phyloP scores from a whole-genome alignment of 37 sponge, comb jelly and placozoan species.

The Halichondria panicea region DNA sequence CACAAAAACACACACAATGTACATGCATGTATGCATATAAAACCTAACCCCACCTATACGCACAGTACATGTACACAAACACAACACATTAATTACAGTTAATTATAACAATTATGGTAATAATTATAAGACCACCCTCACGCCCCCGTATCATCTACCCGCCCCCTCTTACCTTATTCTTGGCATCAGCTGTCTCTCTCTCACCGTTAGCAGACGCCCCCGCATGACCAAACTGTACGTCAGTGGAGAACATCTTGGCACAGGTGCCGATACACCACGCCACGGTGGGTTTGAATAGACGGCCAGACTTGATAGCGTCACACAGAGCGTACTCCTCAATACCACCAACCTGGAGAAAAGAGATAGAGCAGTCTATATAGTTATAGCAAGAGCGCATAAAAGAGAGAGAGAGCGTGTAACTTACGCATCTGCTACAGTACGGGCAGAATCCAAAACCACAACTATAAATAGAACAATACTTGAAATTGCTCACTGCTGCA shows the following conservation, averaged over 20 bases:
- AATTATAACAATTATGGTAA: neutral
- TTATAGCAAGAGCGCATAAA: too few species aligned
- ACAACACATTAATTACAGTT: too few species aligned
- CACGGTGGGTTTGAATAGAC: constrained; percentile 89
- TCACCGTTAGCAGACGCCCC: constrained; percentile 92
- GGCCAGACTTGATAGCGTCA: constrained; percentile 76
- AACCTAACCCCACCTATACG: too few species aligned
- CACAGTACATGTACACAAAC: too few species aligned
- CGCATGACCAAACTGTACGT: constrained; percentile 99
- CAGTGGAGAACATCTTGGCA: constrained; percentile 92
- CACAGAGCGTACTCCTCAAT: constrained; percentile 91
- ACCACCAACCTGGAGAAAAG: constrained; percentile 82
- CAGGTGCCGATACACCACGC: constrained; percentile 99
- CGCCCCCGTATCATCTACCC: too few species aligned
- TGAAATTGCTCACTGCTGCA: too few species aligned
- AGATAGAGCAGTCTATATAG: neutral
- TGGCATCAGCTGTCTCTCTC: constrained; percentile 89
- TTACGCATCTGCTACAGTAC: too few species aligned
- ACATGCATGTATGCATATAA: too few species aligned
- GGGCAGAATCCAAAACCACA: too few species aligned
- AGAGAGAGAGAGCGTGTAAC: too few species aligned
- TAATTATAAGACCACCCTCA: neutral
- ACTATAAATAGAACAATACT: too few species aligned
- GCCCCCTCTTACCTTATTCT: constrained; percentile 77
- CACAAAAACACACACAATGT: neutral